phyloP scores from a whole-genome alignment of 2,888 invertebrate genomes.

The Ligdia adustata region DNA sequence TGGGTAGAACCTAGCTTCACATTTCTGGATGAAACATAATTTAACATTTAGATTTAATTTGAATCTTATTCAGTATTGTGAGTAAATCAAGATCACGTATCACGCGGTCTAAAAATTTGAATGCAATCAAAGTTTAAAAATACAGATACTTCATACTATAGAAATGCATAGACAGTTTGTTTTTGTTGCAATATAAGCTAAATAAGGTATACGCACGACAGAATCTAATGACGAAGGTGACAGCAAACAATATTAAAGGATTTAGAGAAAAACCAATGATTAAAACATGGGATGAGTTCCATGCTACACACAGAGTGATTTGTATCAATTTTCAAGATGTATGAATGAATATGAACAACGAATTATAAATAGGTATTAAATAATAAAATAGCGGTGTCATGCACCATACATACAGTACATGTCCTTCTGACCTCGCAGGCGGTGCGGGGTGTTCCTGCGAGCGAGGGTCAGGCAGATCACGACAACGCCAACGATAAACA shows the following conservation, averaged over 20 bases:
- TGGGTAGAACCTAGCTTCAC: no score
- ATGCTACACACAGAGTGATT: conserved; percentile 20
- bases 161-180: no score
- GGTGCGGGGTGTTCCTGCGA: conserved; percentile 90
- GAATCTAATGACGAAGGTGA: conserved; percentile 5
- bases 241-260: conserved; percentile 52
- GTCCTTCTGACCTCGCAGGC: conserved; percentile 92
- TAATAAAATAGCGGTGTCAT: conserved; percentile 66
- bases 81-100: no score
- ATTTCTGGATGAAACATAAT: no score
- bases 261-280: conserved; percentile 44
- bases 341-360: background rate
- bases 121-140: no score
- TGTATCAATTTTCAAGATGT: conserved; percentile 2
- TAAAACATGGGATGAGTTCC: conserved; percentile 29
- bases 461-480: conserved; percentile 95
- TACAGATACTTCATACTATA: no score
- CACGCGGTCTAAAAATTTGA: no score
- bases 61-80: no score
- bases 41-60: no score
- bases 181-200: no score
- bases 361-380: conserved; percentile 26
- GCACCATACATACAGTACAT: conserved; percentile 89
- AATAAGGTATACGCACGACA: no score
- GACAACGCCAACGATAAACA: conserved; percentile 94